phyloP scores from a whole-genome alignment of 2,113 vertebrate species.

The Telmatochromis sp. region DNA sequence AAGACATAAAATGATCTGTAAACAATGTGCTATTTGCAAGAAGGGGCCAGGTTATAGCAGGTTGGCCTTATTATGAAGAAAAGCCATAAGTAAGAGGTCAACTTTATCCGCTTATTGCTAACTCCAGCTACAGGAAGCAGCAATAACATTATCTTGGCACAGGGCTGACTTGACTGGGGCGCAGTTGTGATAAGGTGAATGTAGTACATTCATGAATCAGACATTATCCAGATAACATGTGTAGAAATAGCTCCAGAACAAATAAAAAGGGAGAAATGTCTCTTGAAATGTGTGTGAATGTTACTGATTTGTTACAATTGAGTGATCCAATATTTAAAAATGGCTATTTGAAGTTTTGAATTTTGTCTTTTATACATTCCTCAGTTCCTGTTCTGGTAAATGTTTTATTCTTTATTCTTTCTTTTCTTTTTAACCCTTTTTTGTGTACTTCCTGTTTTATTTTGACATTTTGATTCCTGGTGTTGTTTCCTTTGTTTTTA shows the following conservation, averaged over 20 bases:
- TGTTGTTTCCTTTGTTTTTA: background rate
- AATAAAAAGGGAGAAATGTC: background rate
- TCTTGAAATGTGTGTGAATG: background rate
- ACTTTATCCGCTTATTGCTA: fast-evolving
- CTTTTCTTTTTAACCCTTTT: background rate
- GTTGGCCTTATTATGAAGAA: background rate
- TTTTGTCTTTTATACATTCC: background rate
- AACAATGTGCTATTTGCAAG: background rate
- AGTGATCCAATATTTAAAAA: background rate
- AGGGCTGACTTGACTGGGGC: background rate
- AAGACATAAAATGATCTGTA: background rate
- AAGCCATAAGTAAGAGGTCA: background rate
- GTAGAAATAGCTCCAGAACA: background rate
- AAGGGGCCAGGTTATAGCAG: background rate
- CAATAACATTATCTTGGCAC: background rate
- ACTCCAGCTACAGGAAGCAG: background rate
- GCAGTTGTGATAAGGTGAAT: background rate
- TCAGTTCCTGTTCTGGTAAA: background rate
- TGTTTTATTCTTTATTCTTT: background rate
- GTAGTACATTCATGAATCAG: background rate
- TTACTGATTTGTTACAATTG: background rate
- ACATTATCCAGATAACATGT: background rate
- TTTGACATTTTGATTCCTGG: background rate
- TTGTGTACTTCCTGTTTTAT: background rate
- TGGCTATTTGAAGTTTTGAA: background rate